Conservation (phyloP, 2,113 vertebrate species). For the Nerophis ophidion region DNA sequence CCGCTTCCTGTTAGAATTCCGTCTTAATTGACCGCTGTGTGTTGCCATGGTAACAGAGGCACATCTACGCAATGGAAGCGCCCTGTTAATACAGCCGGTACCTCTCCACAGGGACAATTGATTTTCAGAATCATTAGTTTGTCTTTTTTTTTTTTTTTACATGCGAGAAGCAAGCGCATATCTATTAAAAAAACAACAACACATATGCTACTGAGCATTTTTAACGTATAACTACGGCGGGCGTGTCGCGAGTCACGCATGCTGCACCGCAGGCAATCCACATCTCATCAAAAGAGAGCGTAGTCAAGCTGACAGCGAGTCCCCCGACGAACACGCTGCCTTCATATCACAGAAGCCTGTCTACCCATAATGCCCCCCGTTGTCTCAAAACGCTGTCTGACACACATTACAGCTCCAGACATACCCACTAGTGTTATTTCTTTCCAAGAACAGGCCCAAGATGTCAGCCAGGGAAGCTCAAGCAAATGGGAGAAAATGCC, state of each 20-base stretch:
- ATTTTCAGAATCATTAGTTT: constrained; percentile 34
- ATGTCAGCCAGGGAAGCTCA: constrained; percentile 7
- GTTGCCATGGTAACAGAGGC: constrained; percentile 52
- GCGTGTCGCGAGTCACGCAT: constrained; percentile 20
- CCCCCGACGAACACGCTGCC: constrained; percentile 5
- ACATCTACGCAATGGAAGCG: constrained; percentile 30
- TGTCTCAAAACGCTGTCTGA: constrained; percentile 31
- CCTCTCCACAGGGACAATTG: constrained; percentile 37
- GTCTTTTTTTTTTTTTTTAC: not conserved
- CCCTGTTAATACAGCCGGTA: constrained; percentile 39
- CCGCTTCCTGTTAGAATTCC: constrained; percentile 61
- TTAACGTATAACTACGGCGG: not conserved
- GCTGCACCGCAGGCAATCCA: constrained; percentile 25
- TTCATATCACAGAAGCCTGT: constrained; percentile 7
- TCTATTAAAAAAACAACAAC: not conserved
- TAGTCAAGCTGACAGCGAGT: constrained; percentile 39
- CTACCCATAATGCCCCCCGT: constrained; percentile 6
- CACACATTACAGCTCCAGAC: constrained; percentile 36
- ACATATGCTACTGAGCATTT: not conserved
- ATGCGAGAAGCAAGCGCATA: not conserved
- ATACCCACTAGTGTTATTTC: constrained; percentile 14
- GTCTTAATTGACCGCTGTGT: constrained; percentile 54
- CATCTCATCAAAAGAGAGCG: constrained; percentile 23
- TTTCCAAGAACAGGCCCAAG: constrained; percentile 1
- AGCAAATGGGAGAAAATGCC: not conserved